A percentile compares a stretch with the other conserved stretches of the same genome.
These are phyloP conservation scores for Eonycteris spelaea DNA, from an alignment of 2,113 vertebrate genomes.

Conservation along the genomic window DNA sequence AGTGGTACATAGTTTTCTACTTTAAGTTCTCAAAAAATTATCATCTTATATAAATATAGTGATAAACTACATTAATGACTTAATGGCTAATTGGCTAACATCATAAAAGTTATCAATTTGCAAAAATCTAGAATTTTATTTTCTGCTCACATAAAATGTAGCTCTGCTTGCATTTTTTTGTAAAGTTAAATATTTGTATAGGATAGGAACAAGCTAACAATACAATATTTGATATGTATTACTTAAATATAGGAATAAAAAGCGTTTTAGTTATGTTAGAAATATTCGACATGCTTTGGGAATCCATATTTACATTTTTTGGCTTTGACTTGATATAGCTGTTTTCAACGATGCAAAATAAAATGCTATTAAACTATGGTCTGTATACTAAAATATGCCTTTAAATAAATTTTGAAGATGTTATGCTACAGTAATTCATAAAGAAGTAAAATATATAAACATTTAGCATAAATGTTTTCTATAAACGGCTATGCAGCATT, in stretches of 20 bases:
- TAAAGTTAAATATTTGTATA: not conserved
- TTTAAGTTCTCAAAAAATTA: not conserved
- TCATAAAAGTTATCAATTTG: not conserved
- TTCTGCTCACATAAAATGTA: not conserved
- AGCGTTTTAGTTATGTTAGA: not conserved
- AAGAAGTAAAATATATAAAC: not conserved
- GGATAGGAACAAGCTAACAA: not conserved
- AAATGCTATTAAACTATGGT: not conserved
- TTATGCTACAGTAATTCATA: not conserved
- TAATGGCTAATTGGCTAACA: not conserved
- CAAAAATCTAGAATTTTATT: conserved; percentile 24
- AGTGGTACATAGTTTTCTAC: not conserved
- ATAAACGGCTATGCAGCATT: not conserved
- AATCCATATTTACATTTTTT: conserved; percentile 15
- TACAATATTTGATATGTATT: not conserved
- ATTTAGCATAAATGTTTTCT: not conserved
- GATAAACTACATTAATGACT: not conserved
- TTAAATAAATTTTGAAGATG: not conserved
- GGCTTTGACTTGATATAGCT: not conserved
- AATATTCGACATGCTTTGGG: not conserved
- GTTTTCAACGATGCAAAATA: conserved; percentile 14
- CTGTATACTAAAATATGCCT: not conserved
- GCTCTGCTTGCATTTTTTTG: not conserved
- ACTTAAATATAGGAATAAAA: not conserved
- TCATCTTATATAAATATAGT: not conserved